phyloP scores from a whole-genome alignment of 2,113 vertebrate genomes.

The Microcebus murinus region DNA sequence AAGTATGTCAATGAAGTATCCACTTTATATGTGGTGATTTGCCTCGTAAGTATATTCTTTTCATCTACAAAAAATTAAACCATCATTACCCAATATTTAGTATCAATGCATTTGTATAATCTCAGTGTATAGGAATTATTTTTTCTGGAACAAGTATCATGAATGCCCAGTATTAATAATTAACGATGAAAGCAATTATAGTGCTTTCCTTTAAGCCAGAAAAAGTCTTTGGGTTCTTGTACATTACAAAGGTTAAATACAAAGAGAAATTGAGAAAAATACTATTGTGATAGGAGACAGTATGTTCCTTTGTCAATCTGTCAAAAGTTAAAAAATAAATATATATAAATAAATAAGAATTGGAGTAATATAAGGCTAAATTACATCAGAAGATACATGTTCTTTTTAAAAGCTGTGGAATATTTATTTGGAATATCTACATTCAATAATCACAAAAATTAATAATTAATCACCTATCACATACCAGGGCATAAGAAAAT shows the following conservation, averaged over 20 bases:
- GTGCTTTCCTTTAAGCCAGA: not conserved
- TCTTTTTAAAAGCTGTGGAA: not conserved
- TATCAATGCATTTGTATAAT: not conserved
- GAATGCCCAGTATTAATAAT: not conserved
- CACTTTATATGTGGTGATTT: not conserved
- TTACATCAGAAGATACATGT: not conserved
- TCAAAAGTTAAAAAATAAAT: not conserved
- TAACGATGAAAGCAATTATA: not conserved
- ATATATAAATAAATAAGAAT: not conserved
- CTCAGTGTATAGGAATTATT: not conserved
- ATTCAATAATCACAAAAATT: not conserved
- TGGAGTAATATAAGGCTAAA: not conserved
- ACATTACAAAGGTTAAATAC: not conserved
- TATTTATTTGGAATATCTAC: not conserved
- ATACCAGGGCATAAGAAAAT: not conserved
- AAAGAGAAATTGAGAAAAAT: not conserved
- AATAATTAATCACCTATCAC: not conserved
- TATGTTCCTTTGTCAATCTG: not conserved
- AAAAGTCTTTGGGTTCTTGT: not conserved
- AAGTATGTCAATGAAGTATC: not conserved
- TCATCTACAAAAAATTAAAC: slow-evolving; percentile 2
- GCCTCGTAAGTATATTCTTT: not conserved
- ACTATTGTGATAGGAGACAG: not conserved
- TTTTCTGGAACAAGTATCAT: not conserved
- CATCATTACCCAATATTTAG: not conserved